Percentiles rank a stretch among this genome's conserved stretches.
phyloP scores from a whole-genome alignment of 1,140 invertebrate species.

The Melitaea cinxia region DNA sequence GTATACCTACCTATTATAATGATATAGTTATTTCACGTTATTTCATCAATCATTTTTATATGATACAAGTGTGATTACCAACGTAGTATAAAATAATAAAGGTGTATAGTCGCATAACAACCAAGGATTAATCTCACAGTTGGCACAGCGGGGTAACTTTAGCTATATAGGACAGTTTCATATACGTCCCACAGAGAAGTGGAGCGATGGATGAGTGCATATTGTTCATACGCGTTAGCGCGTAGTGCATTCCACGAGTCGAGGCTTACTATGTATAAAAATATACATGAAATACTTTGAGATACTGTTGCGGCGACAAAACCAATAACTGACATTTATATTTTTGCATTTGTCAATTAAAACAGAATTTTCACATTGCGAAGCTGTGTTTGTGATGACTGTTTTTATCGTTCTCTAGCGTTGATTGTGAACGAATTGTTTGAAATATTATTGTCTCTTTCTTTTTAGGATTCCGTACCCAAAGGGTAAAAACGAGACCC shows the following conservation, averaged over 20 bases:
- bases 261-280: slow-evolving; percentile 18
- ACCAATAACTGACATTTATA: neutral
- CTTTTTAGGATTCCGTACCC: no score
- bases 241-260: slow-evolving; percentile 16
- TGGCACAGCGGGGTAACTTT: slow-evolving; percentile 21
- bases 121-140: slow-evolving; percentile 13
- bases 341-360: slow-evolving; percentile 8
- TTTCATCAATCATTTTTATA: no score
- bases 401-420: no score
- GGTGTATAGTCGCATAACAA: neutral
- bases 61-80: no score
- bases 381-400: neutral
- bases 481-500: no score
- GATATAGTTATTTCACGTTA: no score
- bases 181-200: slow-evolving; percentile 24
- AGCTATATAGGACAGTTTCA: slow-evolving; percentile 33
- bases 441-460: neutral
- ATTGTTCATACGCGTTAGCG: slow-evolving; percentile 34
- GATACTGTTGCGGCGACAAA: slow-evolving; percentile 9
- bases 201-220: slow-evolving; percentile 36
- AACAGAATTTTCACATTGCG: slow-evolving; percentile 5
- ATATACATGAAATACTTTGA: slow-evolving; percentile 16
- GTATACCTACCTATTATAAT: no score
- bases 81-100: slow-evolving; percentile 8
- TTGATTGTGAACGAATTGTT: neutral